phyloP scores from a whole-genome alignment of 2,888 invertebrate genomes.

The Microctonus aethiopoides region DNA sequence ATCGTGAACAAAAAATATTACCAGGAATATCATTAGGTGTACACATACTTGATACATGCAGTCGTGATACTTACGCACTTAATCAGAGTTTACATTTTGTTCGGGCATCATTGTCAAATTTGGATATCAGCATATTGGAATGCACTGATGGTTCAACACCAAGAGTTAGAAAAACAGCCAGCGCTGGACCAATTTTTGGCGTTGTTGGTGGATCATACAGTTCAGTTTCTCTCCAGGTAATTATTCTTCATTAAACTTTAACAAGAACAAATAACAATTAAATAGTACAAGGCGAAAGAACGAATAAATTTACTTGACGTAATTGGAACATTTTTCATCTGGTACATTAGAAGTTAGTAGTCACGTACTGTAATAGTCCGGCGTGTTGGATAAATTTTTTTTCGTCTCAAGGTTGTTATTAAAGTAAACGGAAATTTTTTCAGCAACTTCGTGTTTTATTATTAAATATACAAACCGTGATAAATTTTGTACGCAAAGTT shows the following conservation, averaged over 20 bases:
- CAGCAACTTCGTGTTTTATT: neutral
- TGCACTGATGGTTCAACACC: constrained; percentile 70
- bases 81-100: constrained; percentile 74
- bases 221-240: constrained; percentile 71
- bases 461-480: neutral
- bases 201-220: constrained; percentile 78
- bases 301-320: neutral
- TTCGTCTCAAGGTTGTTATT: neutral
- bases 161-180: constrained; percentile 62
- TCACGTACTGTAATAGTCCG: neutral
- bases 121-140: constrained; percentile 67
- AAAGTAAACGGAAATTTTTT: neutral
- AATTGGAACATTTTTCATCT: neutral
- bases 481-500: neutral
- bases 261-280: neutral
- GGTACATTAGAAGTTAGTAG: neutral
- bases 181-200: constrained; percentile 72
- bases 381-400: neutral
- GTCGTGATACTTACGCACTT: constrained; percentile 72
- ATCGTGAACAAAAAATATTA: constrained; percentile 67
- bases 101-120: constrained; percentile 68
- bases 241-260: neutral
- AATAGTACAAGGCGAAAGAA: neutral
- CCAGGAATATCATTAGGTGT: constrained; percentile 70
- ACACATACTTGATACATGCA: constrained; percentile 74